These are phyloP conservation scores for Chamaetylas fuelleborni DNA, from an alignment of 2,113 vertebrate species.

Conservation along the genomic window DNA sequence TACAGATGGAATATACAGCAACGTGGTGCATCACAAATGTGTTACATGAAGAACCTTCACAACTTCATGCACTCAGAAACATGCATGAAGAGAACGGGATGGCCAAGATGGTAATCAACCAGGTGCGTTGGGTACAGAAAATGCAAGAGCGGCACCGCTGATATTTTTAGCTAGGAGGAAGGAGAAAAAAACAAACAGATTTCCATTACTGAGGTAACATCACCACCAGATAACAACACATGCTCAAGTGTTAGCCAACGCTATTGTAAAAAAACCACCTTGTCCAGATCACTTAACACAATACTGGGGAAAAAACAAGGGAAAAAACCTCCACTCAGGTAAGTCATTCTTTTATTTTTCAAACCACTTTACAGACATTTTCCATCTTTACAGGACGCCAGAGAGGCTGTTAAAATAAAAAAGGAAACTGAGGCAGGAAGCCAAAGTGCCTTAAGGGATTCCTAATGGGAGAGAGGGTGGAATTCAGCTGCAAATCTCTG, in stretches of 20 bases:
- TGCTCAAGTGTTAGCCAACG: conserved; percentile 10
- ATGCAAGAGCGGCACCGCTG: conserved; percentile 64
- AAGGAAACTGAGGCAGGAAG: conserved; percentile 5
- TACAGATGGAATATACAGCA: conserved; percentile 72
- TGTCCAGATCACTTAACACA: not conserved
- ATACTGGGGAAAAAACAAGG: not conserved
- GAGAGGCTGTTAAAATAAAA: not conserved
- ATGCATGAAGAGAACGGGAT: conserved; percentile 79
- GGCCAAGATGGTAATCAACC: conserved; percentile 69
- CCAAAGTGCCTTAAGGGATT: not conserved
- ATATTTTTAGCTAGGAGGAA: conserved; percentile 75
- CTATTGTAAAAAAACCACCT: not conserved
- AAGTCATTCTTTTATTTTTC: conserved; percentile 4
- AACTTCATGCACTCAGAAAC: conserved; percentile 80
- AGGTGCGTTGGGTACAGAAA: conserved; percentile 70
- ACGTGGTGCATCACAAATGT: conserved; percentile 69
- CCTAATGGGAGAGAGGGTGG: not conserved
- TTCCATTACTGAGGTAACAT: conserved; percentile 42
- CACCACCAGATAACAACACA: not conserved
- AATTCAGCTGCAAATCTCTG: not conserved
- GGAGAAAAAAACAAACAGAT: conserved; percentile 12
- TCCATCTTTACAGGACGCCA: not conserved
- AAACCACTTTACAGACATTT: not conserved
- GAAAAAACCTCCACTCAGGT: not conserved
- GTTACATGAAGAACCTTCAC: conserved; percentile 75